A percentile compares a stretch with the other conserved stretches of the same genome.
These are phyloP conservation scores for Falco novaeseelandiae DNA, from an alignment of 2,797 vertebrate genomes.

Conservation along the genomic window DNA sequence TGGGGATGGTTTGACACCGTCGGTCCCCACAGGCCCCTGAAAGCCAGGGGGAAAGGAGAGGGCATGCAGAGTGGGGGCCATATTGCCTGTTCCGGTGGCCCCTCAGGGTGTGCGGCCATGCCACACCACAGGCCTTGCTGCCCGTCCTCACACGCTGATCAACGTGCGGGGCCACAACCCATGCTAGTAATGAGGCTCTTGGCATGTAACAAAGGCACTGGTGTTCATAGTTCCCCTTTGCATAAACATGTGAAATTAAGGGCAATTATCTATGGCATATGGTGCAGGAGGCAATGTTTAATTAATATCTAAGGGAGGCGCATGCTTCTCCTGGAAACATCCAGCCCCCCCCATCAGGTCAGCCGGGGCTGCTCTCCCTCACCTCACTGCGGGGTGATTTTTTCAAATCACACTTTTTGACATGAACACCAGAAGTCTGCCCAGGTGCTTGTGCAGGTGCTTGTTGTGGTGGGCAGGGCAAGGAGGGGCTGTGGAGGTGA, in stretches of 20 bases:
- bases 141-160: background rate
- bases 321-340: background rate
- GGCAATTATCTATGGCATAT: background rate
- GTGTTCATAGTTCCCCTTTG: background rate
- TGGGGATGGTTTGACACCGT: background rate
- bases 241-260: background rate
- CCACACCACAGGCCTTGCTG: background rate
- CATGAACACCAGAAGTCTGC: background rate
- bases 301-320: background rate
- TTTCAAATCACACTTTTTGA: background rate
- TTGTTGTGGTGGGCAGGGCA: background rate
- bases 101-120: background rate
- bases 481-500: background rate
- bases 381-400: rapidly evolving
- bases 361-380: background rate
- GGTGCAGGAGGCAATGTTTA: background rate
- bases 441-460: background rate
- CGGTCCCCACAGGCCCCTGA: background rate
- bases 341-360: background rate
- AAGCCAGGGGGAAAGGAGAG: background rate
- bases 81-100: background rate
- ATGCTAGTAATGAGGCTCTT: background rate
- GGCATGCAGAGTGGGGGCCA: background rate
- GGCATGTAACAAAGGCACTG: background rate
- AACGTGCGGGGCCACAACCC: rapidly evolving